Percentiles rank a stretch among this genome's conserved stretches.
Conservation (phyloP, 2,113 vertebrate species). For the Arenaria interpres region DNA sequence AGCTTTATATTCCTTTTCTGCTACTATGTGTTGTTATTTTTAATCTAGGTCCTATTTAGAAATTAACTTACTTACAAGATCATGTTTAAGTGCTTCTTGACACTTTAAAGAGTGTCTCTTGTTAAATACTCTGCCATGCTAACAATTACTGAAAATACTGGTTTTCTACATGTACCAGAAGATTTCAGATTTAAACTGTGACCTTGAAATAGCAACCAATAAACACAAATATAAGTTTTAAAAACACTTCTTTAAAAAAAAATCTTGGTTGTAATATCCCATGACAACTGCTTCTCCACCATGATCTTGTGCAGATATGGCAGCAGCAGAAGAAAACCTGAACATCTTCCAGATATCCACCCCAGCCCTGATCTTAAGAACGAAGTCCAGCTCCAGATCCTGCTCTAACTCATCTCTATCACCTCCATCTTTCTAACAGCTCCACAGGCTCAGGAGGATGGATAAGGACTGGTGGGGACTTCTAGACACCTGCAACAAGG, state of each 20-base stretch:
- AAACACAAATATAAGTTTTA: not conserved
- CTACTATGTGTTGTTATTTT: not conserved
- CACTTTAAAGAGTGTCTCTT: not conserved
- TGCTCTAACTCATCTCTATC: not conserved
- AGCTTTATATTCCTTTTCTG: not conserved
- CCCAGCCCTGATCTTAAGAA: not conserved
- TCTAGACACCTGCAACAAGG: not conserved
- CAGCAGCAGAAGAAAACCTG: not conserved
- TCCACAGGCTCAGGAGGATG: not conserved
- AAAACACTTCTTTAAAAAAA: not conserved
- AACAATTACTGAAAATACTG: not conserved
- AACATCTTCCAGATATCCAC: not conserved
- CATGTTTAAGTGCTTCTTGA: not conserved
- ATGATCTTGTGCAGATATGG: not conserved
- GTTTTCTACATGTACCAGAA: not conserved
- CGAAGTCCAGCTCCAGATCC: not conserved
- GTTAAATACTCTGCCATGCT: not conserved
- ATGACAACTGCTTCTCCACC: not conserved
- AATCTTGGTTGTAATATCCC: not conserved
- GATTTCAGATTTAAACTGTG: not conserved
- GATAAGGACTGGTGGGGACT: not conserved
- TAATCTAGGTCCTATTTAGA: not conserved
- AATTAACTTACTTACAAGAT: not conserved
- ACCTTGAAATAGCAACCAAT: not conserved
- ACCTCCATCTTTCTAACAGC: not conserved